Evolutionary conservation across 2,797 vertebrate species (phyloP).

Genomic region (Poeciliopsis turneri): DNA sequence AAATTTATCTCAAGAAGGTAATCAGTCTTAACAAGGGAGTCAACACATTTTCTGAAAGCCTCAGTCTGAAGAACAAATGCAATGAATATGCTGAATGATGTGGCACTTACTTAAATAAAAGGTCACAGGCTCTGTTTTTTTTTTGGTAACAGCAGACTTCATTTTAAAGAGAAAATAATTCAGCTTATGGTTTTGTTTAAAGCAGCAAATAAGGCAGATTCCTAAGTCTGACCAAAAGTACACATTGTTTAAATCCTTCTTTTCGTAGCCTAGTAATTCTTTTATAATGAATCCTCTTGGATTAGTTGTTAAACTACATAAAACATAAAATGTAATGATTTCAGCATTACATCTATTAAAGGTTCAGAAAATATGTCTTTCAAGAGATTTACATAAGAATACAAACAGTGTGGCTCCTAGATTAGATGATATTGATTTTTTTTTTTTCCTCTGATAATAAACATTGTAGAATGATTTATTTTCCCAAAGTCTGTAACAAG

Average conservation of each 20-base stretch:
- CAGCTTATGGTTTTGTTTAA: neutral
- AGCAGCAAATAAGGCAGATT: neutral
- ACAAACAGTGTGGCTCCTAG: neutral
- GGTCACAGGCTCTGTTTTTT: neutral
- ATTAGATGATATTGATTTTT: neutral
- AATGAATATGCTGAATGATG: neutral
- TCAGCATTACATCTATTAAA: neutral
- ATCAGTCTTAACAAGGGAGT: neutral
- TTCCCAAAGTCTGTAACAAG: neutral
- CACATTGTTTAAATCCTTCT: neutral
- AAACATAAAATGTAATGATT: neutral
- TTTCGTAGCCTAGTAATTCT: neutral
- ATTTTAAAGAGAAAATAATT: neutral
- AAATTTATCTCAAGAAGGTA: neutral
- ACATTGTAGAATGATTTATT: neutral
- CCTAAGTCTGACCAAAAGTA: neutral
- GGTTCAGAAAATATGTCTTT: neutral
- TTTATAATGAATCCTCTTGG: no score
- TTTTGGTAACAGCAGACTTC: neutral
- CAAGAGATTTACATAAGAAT: neutral
- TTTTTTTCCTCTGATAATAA: neutral
- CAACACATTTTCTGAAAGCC: neutral
- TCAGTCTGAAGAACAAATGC: neutral
- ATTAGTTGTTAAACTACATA: neutral
- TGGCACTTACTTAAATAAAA: neutral